Conservation (phyloP, 2,888 invertebrate genomes). For the Mythimna loreyi region DNA sequence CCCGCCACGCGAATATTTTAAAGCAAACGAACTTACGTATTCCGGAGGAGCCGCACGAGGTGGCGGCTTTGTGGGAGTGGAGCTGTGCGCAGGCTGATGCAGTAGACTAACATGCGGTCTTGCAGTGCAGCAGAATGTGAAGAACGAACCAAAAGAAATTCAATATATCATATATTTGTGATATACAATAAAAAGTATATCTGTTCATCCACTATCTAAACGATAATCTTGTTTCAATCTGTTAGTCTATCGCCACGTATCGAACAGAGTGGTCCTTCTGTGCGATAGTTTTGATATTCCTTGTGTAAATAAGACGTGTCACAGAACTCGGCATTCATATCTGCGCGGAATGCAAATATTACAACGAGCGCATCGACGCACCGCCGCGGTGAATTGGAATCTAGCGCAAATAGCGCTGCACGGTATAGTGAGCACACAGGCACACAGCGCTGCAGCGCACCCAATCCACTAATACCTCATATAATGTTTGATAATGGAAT, state of each 20-base stretch:
- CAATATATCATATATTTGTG: background rate
- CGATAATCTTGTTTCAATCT: background rate
- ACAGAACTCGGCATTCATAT: conserved; percentile 54
- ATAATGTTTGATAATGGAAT: conserved; percentile 41
- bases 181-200: no score
- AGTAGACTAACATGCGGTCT: conserved; percentile 20
- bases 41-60: conserved; percentile 30
- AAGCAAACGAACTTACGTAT: conserved; percentile 56
- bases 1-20: conserved; percentile 44
- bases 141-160: background rate
- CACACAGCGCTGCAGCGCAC: conserved; percentile 7
- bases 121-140: background rate
- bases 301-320: conserved; percentile 58
- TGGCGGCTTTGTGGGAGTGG: conserved; percentile 3
- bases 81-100: background rate
- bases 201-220: no score
- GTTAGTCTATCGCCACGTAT: background rate
- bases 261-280: conserved; percentile 32
- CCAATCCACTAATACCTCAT: conserved; percentile 34
- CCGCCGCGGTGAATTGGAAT: conserved; percentile 25
- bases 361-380: conserved; percentile 45
- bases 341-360: conserved; percentile 57
- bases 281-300: background rate
- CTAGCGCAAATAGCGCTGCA: conserved; percentile 39
- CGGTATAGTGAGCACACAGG: conserved; percentile 2